Evolutionary conservation across 1,140 invertebrate genomes (phyloP), one percentile per base, ranked within the genome.

Genomic region (Aporrectodea caliginosa): DNA sequence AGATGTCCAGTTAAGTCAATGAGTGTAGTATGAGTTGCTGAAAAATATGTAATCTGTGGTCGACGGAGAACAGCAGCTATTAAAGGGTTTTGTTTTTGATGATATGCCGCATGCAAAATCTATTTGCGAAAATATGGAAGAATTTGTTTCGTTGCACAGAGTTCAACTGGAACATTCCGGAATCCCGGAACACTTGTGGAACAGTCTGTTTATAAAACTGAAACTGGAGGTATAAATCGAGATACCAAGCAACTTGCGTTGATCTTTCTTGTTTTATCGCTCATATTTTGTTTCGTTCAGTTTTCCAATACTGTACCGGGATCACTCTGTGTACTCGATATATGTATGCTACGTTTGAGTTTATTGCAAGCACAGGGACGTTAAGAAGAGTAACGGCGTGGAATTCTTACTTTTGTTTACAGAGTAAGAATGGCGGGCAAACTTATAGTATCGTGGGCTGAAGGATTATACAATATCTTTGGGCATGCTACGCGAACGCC

Each of bases 201-300:
- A 58, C 43, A 58, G 43, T 58, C 43, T 58, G 43, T 58, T 58
- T 58, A 58, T 58, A 12, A 58, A 58, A 22, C 22, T 58, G 43
- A 58, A 58, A 58, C 43, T 58, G 43, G 43, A 58, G 43, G 43
- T 58, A 58, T n/a, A n/a, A n/a, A n/a, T n/a, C n/a, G n/a, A n/a
- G n/a, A 58, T 58, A 6, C 6, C 22, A 58, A 12, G 6, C 43
- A 58, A 6, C 22, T 6, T 58, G 43, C 43, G 22, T 58, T 12
- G 6, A 58, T 58, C 43, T 58, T 58, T 58, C 43, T 12, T 58
- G 22, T 58, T 12, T 58, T 58, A 58, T 58, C 43, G 43, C 43
- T 58, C 43, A 12, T 58, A 58, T 58, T 58, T 58, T 22, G 43
- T 58, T 58, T 58, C 6, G 6, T 58, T 58, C 43, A 22, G 22